Conservation (phyloP, 1,140 invertebrate species). For the Drosophila oshimai region DNA sequence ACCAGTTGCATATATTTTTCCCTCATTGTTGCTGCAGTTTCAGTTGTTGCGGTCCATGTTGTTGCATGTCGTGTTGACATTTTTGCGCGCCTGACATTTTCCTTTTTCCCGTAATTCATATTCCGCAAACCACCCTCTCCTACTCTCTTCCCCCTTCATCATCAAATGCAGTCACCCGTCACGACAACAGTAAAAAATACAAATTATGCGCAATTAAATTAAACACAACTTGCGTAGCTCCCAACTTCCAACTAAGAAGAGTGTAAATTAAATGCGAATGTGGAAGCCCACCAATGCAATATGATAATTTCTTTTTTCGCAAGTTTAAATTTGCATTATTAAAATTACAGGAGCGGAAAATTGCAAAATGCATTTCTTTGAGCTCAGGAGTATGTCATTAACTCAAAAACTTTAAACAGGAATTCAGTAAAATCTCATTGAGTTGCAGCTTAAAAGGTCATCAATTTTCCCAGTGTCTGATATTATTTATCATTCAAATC, state of each 20-base stretch:
- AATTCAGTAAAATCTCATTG: background rate
- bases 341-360: slow-evolving; percentile 10
- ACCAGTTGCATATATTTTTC: slow-evolving; percentile 69
- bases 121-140: slow-evolving; percentile 1
- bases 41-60: slow-evolving; percentile 60
- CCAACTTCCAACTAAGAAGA: slow-evolving; percentile 7
- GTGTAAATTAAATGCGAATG: slow-evolving; percentile 18
- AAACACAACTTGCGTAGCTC: slow-evolving; percentile 42
- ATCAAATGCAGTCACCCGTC: slow-evolving; percentile 29
- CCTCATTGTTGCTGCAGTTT: slow-evolving; percentile 20
- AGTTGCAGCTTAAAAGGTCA: background rate
- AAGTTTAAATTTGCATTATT: slow-evolving; percentile 21
- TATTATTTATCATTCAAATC: background rate
- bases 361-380: slow-evolving; percentile 2
- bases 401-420: background rate
- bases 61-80: slow-evolving; percentile 76
- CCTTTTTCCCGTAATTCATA: slow-evolving; percentile 49
- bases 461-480: background rate
- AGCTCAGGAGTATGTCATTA: background rate
- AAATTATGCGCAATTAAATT: slow-evolving; percentile 66
- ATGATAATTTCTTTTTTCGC: background rate
- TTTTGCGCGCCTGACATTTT: slow-evolving; percentile 64
- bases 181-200: slow-evolving; percentile 32
- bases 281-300: background rate
- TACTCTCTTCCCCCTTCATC: background rate